Base-by-base conservation (phyloP, 2,888 invertebrate genomes). In the Steromphala cineraria region DNA sequence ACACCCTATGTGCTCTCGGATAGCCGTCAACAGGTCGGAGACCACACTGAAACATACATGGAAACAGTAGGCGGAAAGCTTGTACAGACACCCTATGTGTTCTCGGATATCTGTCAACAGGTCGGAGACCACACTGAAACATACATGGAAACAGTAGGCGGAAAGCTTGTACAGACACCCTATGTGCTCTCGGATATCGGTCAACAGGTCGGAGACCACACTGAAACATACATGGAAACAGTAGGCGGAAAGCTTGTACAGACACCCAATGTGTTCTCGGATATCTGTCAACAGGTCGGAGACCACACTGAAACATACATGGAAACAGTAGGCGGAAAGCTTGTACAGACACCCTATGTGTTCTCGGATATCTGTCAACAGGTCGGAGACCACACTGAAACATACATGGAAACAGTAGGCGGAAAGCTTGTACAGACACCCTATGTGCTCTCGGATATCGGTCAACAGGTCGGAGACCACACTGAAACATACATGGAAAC, bases 191-290 rank as follows among this genome's bases (percentile, higher is more conserved):
- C 96, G 95, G 24, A 98, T 94, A 79, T 95, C 95, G 83, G 95
- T 95, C 17, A 98, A 92, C 78, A 97, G 94, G 80, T 96, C 95
- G 80, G 95, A 95, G 75, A 98, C 95, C 75, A 98, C 95, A 80
- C 97, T 97, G 94, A 75, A n/a, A n/a, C n/a, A n/a, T n/a, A n/a
- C n/a, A n/a, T n/a, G n/a, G n/a, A n/a, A n/a, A n/a, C n/a, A n/a
- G n/a, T n/a, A n/a, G n/a, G n/a, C 97, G 87, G 97, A 96, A 28
- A 98, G 94, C 87, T 95, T 95, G 93, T 97, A 97, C 52, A 98
- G 95, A 84, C 96, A 95, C 4, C 95, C 95, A 90, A 97, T 95
- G 84, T 96, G 95, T 21, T 95, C 95, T 56, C 96, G 95, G 24
- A 98, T 94, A 79, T 95, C 95, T 83, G 95, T 95, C 17, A 98